Evolutionary conservation across 2,797 vertebrate species (phyloP), one percentile per base, ranked within the genome.

Genomic region (Liparis tanakae): DNA sequence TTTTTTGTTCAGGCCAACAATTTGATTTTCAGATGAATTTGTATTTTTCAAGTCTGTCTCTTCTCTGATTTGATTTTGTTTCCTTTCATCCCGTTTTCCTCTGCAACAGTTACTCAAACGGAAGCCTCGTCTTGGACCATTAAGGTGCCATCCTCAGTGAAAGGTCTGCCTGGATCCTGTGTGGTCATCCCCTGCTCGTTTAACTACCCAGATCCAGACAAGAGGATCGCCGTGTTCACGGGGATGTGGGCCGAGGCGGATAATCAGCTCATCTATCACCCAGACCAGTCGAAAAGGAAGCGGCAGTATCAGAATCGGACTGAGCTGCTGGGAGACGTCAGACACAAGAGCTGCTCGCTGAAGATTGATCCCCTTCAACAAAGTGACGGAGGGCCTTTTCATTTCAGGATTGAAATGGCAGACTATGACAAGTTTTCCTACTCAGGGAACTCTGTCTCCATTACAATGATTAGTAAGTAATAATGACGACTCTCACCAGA

Each of bases 131-230:
- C 67, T 46, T 95, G 94, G 94, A 87, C 44, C 6, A 30, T 53
- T 13, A 6, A 60, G 0, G 22, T 91, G 12, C 91, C 91, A 0
- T 39, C 74, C 2, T 41, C 80, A 12, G 76, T 95, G 0, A 69
- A 78, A 48, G 93, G 90, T 61, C 79, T 94, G 4, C 30, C 8
- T 1, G 90, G 88, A 17, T 94, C 92, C 6, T 94, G 93, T 54
- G 89, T 94, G 68, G 89, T 92, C 54, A 91, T 95, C 55, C 93
- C 93, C 14, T 95, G 94, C 80, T 74, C 76, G 0, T 95, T 67
- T 68, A 59, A 62, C 30, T 91, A 91, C 65, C 92, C 86, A 20
- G 22, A 73, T 30, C n/a, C 72, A n/a, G 1, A 0, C 0, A 75
- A 0, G 1, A 15, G 0, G 0, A 5, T 67, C 46, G 65, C 18